Evolutionary conservation across 2,797 vertebrate species (phyloP).

Genomic region (Gymnothorax reevesii): DNA sequence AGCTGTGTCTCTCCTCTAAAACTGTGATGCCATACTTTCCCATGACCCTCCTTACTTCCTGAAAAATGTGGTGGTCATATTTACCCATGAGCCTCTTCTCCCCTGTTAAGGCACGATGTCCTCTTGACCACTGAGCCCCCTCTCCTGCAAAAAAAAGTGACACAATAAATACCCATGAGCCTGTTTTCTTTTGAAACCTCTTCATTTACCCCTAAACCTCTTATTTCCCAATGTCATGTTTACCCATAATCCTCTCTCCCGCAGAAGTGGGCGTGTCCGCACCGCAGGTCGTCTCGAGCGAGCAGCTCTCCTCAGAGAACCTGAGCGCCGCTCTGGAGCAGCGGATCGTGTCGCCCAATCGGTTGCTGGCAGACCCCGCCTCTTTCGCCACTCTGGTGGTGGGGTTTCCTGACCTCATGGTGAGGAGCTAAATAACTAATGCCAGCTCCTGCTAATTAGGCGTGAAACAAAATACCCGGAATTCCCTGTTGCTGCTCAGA

Average conservation of each 20-base stretch:
- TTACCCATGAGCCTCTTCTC: constrained; percentile 20
- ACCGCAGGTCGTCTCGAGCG: constrained; percentile 82
- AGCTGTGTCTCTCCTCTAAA: too few species aligned
- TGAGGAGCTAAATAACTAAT: constrained; percentile 58
- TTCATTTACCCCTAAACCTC: too few species aligned
- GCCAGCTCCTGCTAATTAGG: not conserved
- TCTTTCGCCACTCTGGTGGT: constrained; percentile 82
- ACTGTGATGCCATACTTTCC: too few species aligned
- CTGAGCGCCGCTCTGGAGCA: constrained; percentile 87
- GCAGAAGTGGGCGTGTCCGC: constrained; percentile 67
- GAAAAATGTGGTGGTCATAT: too few species aligned
- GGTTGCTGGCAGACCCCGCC: constrained; percentile 78
- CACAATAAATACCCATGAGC: too few species aligned
- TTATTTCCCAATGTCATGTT: not conserved
- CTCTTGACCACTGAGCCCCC: too few species aligned
- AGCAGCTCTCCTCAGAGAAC: constrained; percentile 88
- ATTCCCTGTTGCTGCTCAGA: too few species aligned
- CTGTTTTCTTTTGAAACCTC: too few species aligned
- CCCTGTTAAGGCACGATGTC: too few species aligned
- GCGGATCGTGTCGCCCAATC: constrained; percentile 91
- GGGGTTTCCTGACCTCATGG: constrained; percentile 96
- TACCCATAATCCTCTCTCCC: not conserved
- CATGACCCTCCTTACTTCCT: too few species aligned
- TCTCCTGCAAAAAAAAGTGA: too few species aligned
- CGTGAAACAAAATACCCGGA: too few species aligned